Evolutionary conservation across 2,113 vertebrate species (phyloP), one percentile per base, ranked within the genome.

Genomic region (Donacobius atricapilla): DNA sequence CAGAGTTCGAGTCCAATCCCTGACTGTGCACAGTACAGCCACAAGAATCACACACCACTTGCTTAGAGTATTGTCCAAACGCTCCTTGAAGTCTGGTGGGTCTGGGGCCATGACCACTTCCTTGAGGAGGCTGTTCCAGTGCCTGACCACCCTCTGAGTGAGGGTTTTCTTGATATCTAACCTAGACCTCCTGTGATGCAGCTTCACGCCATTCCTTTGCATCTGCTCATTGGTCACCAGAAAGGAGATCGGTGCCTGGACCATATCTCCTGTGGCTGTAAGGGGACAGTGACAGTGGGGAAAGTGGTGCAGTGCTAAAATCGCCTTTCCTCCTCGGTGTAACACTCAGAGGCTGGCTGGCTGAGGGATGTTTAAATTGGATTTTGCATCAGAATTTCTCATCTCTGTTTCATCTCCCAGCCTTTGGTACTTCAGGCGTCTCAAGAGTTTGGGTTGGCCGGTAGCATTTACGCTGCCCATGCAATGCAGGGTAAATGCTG

Each of bases 331-430:
- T 54, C 42, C 27, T 78, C 40, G 9, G 9, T 8, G 1, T 53
- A n/a, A 53, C 22, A 22, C 11, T 15, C n/a, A 10, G 16, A 50
- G 16, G 2, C 17, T 61, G 17, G n/a, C n/a, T n/a, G n/a, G n/a
- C n/a, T n/a, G n/a, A n/a, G 4, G 2, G 0, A 0, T 9, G 24
- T 47, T 64, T 2, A 13, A 77, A 54, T 8, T 48, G 13, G 15
- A 33, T 76, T 78, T 72, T 30, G 11, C 35, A 64, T 69, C 33
- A 68, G 8, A 93, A 51, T 56, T 80, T 15, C 15, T 35, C 33
- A 19, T 10, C 8, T 35, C 10, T 10, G 5, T 68, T 64, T 22
- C 8, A 1, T 30, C 51, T 71, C 23, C 11, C 15, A 48, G 33
- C 37, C 24, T 54, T n/a, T 28, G 35, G 30, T 45, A 40, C 66